These are phyloP conservation scores for Eudyptes chrysolophus DNA, from an alignment of 2,113 vertebrate genomes.

Conservation along the genomic window DNA sequence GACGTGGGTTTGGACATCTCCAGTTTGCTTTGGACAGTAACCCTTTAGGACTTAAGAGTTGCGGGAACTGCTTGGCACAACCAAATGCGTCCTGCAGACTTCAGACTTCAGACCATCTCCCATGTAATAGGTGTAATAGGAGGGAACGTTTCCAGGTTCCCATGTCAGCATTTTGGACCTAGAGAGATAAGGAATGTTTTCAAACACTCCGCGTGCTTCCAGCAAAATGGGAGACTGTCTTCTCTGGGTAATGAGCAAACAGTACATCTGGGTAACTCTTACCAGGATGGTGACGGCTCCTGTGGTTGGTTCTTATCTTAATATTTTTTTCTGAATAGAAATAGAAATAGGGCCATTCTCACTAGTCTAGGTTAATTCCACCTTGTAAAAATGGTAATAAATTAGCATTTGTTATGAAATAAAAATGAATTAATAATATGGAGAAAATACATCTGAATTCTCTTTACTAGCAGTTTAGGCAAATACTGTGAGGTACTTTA, in stretches of 20 bases:
- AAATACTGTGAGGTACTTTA: background rate
- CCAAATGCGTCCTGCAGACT: background rate
- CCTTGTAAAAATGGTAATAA: background rate
- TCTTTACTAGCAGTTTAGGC: background rate
- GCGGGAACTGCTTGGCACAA: background rate
- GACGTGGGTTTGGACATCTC: background rate
- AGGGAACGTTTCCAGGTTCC: background rate
- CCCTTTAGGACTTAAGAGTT: background rate
- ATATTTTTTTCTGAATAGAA: background rate
- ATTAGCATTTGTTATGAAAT: background rate
- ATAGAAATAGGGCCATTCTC: background rate
- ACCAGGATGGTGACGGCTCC: background rate
- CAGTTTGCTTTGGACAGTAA: background rate
- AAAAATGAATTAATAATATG: background rate
- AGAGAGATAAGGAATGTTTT: background rate
- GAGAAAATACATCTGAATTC: background rate
- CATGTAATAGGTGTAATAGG: background rate
- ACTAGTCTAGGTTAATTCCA: background rate
- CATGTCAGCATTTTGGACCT: background rate
- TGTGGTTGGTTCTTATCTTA: background rate
- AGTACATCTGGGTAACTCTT: background rate
- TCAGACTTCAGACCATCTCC: background rate
- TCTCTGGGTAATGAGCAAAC: background rate
- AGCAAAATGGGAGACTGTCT: background rate
- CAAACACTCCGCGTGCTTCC: background rate